Base-by-base conservation (phyloP, 2,888 invertebrate species). In the Catocala nupta region DNA sequence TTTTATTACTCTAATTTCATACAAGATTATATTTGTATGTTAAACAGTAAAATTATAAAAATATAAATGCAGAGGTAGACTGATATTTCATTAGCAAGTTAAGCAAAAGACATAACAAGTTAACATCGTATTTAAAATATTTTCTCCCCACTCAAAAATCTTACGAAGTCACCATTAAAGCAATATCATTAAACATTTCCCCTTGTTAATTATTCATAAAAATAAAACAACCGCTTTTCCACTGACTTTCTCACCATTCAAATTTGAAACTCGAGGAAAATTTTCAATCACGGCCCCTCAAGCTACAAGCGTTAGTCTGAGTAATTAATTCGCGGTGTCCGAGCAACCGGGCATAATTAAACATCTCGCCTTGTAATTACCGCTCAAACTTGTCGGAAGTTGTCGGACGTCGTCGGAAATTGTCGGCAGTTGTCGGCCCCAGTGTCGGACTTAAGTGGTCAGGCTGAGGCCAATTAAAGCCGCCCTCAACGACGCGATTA, bases 331-430 rank as follows among this genome's bases (percentile, higher is more conserved):
- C 89, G 77, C 73, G 84, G 84, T 85, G 92, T 89, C 90, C 90
- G 85, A 82, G 73, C 87, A 85, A 81, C 86, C 82, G 82, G 81
- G 84, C 89, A 86, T 93, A 94, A 94, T 94, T 94, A 94, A 92
- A 88, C 92, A 93, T 91, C 89, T 89, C 91, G 90, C 90, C 92
- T 90, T 93, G 92, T 94, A 93, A 94, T 94, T 93, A 93, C 89
- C 77, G 81, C 80, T 90, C 85, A 87, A 89, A 87, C 81, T 87
- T 87, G 89, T 84, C 85, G 88, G 85, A 86, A 88, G 83, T 87
- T 86, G 85, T 84, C 84, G 85, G 83, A 81, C 83, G 77, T 86
- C 85, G 82, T 83, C 88, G 82, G 81, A 75, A 78, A 72, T 81
- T 77, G 81, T 82, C 84, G 86, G 87, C 80, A 82, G 83, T 86